These are phyloP conservation scores for Lepidocyrtoides sp. DNA, from an alignment of 2,888 invertebrate genomes.

Conservation along the genomic window DNA sequence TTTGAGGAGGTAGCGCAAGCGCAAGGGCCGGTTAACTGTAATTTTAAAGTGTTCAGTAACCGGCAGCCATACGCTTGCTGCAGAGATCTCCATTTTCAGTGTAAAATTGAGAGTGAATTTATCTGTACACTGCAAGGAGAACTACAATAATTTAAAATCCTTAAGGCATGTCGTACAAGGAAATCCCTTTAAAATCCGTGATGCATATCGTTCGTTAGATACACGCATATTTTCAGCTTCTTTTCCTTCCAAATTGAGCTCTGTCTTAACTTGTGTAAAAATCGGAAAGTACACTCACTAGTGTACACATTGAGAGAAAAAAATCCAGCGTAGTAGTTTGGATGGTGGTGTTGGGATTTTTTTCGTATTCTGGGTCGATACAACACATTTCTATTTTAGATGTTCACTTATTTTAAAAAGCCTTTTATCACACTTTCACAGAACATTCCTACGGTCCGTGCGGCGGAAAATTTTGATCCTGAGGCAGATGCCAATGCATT, in stretches of 20 bases:
- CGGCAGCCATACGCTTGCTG: background rate
- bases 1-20: too few relatives aligned
- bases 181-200: conserved; percentile 59
- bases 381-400: conserved; percentile 40
- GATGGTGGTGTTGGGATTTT: background rate
- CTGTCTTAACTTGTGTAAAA: background rate
- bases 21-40: background rate
- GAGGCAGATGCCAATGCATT: conserved; percentile 83
- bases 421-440: conserved; percentile 76
- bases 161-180: conserved; percentile 40
- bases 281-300: background rate
- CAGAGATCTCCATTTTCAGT: background rate
- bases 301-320: background rate
- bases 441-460: conserved; percentile 83
- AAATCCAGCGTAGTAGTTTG: conserved; percentile 2
- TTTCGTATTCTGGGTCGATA: conserved; percentile 60
- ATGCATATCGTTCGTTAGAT: conserved; percentile 58
- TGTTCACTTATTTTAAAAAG: conserved; percentile 66
- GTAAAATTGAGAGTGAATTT: conserved; percentile 23
- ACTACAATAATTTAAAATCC: conserved; percentile 7
- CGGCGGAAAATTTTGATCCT: conserved; percentile 81
- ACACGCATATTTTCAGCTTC: conserved; percentile 40
- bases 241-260: conserved; percentile 21
- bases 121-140: conserved; percentile 32
- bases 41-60: background rate